Percentiles rank a stretch among this genome's conserved stretches.
Evolutionary conservation across 1,140 invertebrate species (phyloP).

Genomic region (Bactericera cockerelli): DNA sequence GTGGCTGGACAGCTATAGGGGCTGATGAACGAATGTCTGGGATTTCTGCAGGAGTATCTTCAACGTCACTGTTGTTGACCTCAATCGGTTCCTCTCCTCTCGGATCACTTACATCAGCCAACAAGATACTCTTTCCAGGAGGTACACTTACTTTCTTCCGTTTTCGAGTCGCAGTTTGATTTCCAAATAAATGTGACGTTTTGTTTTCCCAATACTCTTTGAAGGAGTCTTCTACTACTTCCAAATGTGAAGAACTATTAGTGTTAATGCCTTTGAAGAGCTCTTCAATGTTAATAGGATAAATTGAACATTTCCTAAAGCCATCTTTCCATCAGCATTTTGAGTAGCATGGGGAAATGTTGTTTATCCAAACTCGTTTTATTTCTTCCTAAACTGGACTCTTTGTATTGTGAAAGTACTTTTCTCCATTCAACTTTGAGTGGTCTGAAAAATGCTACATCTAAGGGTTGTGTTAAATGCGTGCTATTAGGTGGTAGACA

Average conservation of each 20-base stretch:
- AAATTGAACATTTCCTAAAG: constrained; percentile 11
- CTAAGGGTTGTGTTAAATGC: no score
- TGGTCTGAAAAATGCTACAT: no score
- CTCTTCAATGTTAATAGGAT: not conserved
- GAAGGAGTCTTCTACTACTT: not conserved
- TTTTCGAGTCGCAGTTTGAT: not conserved
- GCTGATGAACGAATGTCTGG: no score
- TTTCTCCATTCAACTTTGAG: constrained; percentile 28
- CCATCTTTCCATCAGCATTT: constrained; percentile 16
- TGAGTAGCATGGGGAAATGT: constrained; percentile 22
- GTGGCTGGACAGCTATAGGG: no score
- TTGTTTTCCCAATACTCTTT: not conserved
- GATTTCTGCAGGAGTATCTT: not conserved
- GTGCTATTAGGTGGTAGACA: constrained; percentile 30
- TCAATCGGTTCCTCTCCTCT: not conserved
- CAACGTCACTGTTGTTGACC: not conserved
- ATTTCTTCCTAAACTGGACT: constrained; percentile 9
- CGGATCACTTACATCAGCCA: not conserved
- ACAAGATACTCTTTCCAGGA: constrained; percentile 6
- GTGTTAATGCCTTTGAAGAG: not conserved
- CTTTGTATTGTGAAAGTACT: constrained; percentile 26
- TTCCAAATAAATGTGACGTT: not conserved
- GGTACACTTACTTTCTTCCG: constrained; percentile 8
- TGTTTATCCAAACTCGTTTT: constrained; percentile 20
- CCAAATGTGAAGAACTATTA: not conserved